Evolutionary conservation across 2,888 invertebrate genomes (phyloP), one percentile per base, ranked within the genome.

Genomic region (Ophonus ardosiacus): DNA sequence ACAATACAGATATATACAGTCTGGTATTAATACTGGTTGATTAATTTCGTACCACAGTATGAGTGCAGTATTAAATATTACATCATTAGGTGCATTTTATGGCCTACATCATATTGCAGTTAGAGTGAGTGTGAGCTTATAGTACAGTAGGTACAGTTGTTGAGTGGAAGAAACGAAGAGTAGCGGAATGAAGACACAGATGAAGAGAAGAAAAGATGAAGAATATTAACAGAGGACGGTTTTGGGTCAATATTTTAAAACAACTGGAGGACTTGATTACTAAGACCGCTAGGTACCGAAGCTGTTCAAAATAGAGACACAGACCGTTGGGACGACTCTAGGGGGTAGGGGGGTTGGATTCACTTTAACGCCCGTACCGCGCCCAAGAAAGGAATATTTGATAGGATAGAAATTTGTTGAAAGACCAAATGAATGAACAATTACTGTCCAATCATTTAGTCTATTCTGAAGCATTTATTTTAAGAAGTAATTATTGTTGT

Each of bases 131-230:
- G 84, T 84, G 87, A 85, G 88, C 88, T 88, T 89, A 85, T 86
- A 84, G 86, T 87, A 86, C 86, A 68, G 76, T 71, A 71, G 17
- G 17, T 18, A 71, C 17, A 71, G 15, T 40, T 10, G 86, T 83
- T 83, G 84, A 86, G 31, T 31, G 10, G 43, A 13, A 51, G 43
- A 51, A 86, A 82, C 86, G 80, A 76, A 86, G 85, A 87, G 81
- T 87, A 85, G 86, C 86, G 86, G 87, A 87, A 43, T 86, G 86
- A 87, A 84, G 80, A 86, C 43, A 87, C 86, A 86, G 86, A 90
- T 91, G 90, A 90, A 91, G 91, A 90, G 91, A 90, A 90, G 91
- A 91, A 88, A 90, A 91, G 90, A 86, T 87, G 87, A 87, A 87
- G 40, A 86, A 86, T 87, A 87, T 88, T 74, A 83, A 83, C 43